Evolutionary conservation across 2,113 vertebrate genomes (phyloP), one percentile per base, ranked within the genome.

Genomic region (Heterotilapia buettikoferi): DNA sequence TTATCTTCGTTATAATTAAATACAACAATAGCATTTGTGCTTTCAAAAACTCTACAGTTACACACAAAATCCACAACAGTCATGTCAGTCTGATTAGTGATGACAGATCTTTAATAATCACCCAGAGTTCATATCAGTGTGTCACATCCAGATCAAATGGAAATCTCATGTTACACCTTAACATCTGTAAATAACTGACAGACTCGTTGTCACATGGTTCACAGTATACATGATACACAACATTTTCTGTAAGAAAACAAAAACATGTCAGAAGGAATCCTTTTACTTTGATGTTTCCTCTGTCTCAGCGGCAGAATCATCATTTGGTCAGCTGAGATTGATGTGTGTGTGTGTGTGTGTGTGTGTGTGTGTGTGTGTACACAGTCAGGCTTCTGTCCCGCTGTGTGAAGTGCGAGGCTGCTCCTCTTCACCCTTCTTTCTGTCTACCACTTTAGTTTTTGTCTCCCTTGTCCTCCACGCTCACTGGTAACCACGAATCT

Each of bases 401-500:
- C 8, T 6, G 52, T 21, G n/a, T 21, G 52, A 59, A 8, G 21
- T 59, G 36, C 0, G 3, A 57, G 82, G 33, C 21, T 79, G 26
- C 53, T 83, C 10, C 40, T 81, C 61, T 53, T 36, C 24, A 1
- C 31, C 80, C 1, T 88, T 40, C 7, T 79, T 43, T 76, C 24
- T 7, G 6, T 40, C 36, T 43, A 73, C 8, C 10, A 31, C 13
- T 50, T 40, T 6, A 1, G 0, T 10, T 40, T 52, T 50, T 19
- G 13, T 95, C 85, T 52, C 96, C 96, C 9, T 92, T 92, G 0
- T 94, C 95, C 66, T 90, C 78, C 78, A 97, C 84, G 2, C 90
- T 59, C 2, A 97, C 79, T 0, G 97, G 89, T 43, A 91, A 86
- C 97, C 96, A 97, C 2, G 97, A 98, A 76, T 96, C 94, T 2